Base-by-base conservation (phyloP, 1,140 invertebrate species). In the Schlechtendalia chinensis region DNA sequence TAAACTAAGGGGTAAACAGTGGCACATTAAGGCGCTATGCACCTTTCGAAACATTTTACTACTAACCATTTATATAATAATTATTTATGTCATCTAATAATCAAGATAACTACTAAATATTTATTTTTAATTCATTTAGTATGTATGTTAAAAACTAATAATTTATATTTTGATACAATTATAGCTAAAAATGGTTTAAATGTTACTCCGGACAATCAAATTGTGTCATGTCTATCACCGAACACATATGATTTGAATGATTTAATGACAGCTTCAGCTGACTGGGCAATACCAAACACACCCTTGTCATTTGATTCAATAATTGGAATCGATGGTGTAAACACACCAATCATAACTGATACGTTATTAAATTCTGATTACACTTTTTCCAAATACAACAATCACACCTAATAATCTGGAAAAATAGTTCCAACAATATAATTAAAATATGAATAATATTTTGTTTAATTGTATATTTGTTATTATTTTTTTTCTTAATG, bases 191-290 rank as follows among this genome's bases (percentile, higher is more conserved):
- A 79, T 79, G 75, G 39, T 11, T 27, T 79, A 17, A 79, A 79
- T 50, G 75, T 79, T 45, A 79, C 75, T 50, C 58, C 54, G 24
- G 75, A 79, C 17, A 79, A 79, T 63, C 75, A 79, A 63, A 79
- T 79, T 63, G 75, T 79, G 4, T 79, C 75, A 27, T 79, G 75
- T 63, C 32, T 79, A 47, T 79, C 75, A 50, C 75, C 75, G 29
- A 79, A 79, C 27, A 79, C 58, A 12, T 79, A 79, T 29, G 75
- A 79, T 47, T 22, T 79, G 47, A 79, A 63, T 63, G 75, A 79
- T 63, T 61, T 79, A n/a, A 79, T 79, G 58, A 79, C 32, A 27
- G 75, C 75, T 61, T 79, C 75, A 14, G 75, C 22, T 24, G 75
- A 79, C 22, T 79, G 75, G 75, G 32, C 75, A 50, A 16, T 79